phyloP scores from a whole-genome alignment of 92 coral and sea anemone species.

The Paragorgia papillata region DNA sequence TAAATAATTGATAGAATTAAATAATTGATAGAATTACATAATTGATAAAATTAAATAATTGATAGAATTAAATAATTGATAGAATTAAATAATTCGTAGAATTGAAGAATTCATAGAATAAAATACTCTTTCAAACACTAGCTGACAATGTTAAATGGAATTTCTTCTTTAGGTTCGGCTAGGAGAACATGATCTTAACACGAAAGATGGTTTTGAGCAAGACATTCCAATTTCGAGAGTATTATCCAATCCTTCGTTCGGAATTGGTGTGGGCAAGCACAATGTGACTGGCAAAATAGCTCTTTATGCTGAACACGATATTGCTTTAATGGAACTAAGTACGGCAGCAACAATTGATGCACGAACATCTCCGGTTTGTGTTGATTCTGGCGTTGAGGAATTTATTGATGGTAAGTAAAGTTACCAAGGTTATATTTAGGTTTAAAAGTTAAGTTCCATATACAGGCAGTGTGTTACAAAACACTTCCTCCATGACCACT shows the following conservation, averaged over 20 bases:
- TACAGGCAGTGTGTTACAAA: too few species aligned
- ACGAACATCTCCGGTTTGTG: constrained; percentile 69
- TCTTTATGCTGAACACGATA: constrained; percentile 66
- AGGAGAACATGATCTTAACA: constrained; percentile 80
- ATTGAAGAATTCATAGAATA: background rate
- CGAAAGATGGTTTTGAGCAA: constrained; percentile 63
- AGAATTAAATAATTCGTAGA: background rate
- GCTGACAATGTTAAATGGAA: background rate
- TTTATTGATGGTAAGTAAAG: constrained; percentile 67
- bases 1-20: background rate
- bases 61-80: background rate
- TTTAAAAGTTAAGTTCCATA: too few species aligned
- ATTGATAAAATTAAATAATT: background rate
- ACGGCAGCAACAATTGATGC: constrained; percentile 64
- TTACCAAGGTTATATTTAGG: background rate
- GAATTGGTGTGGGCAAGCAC: constrained; percentile 60
- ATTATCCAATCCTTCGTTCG: constrained; percentile 76
- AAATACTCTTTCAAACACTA: background rate
- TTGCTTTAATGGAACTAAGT: constrained; percentile 71
- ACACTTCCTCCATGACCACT: too few species aligned
- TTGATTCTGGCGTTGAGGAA: constrained; percentile 48
- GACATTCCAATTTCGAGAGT: constrained; percentile 69
- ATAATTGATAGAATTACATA: background rate
- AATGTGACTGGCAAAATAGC: constrained; percentile 58
- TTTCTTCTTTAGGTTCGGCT: constrained; percentile 64